Conservation (phyloP, 2,797 vertebrate species). For the Tenualosa thibaudeaui region DNA sequence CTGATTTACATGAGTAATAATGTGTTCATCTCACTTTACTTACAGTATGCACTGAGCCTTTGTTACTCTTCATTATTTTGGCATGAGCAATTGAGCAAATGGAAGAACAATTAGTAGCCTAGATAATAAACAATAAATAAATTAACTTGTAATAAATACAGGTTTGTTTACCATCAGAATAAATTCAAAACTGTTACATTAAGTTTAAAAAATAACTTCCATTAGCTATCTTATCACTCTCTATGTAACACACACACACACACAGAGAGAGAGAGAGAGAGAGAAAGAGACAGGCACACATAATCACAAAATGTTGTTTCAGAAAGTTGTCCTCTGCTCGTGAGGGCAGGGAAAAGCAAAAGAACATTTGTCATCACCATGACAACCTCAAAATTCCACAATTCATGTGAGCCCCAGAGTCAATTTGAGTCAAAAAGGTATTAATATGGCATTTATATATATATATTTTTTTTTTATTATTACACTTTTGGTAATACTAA, state of each 20-base stretch:
- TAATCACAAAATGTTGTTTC: constrained; percentile 19
- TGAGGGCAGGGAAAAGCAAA: not conserved
- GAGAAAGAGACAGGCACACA: not conserved
- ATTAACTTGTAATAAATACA: too few species aligned
- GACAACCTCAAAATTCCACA: constrained; percentile 19
- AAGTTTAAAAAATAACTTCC: too few species aligned
- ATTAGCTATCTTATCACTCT: too few species aligned
- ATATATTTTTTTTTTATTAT: not conserved
- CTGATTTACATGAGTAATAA: too few species aligned
- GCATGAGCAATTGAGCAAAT: too few species aligned
- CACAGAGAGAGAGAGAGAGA: not conserved
- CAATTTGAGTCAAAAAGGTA: constrained; percentile 26
- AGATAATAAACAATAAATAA: too few species aligned
- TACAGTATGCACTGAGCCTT: too few species aligned
- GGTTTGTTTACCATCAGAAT: too few species aligned
- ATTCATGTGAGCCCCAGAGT: constrained; percentile 34
- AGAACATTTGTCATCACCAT: not conserved
- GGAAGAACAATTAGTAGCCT: too few species aligned
- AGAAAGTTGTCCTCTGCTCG: constrained; percentile 24
- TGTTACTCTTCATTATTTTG: too few species aligned
- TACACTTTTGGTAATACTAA: constrained; percentile 31
- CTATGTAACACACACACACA: not conserved
- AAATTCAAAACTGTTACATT: too few species aligned
- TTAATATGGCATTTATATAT: constrained; percentile 26
- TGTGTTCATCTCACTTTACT: too few species aligned